A percentile compares a stretch with the other conserved stretches of the same genome.
Conservation (phyloP, 2,797 vertebrate genomes). For the Eulemur mongoz region DNA sequence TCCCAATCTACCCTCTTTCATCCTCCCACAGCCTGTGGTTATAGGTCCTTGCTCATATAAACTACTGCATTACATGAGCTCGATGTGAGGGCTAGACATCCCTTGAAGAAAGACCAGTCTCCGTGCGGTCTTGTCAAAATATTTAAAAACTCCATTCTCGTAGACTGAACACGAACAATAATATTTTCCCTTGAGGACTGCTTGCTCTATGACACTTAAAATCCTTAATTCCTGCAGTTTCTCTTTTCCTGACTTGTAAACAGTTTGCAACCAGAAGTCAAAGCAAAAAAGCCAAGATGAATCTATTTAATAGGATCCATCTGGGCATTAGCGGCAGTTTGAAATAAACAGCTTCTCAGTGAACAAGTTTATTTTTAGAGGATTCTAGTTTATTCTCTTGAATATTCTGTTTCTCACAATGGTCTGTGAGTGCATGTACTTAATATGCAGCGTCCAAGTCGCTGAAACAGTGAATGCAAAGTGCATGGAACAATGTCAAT, state of each 20-base stretch:
- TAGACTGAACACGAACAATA: background rate
- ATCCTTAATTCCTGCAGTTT: background rate
- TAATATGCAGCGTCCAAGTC: background rate
- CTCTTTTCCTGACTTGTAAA: conserved; percentile 10
- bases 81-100: background rate
- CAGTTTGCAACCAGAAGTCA: background rate
- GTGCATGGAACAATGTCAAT: background rate
- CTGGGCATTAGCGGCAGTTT: background rate
- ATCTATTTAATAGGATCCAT: background rate
- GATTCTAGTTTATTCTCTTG: background rate
- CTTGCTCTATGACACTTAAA: background rate
- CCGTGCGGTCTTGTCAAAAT: background rate
- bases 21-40: background rate
- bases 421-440: background rate
- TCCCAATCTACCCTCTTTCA: background rate
- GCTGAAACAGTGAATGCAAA: background rate
- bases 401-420: background rate
- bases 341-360: background rate
- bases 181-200: background rate
- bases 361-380: conserved; percentile 13
- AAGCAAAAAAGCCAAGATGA: background rate
- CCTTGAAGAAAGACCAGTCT: background rate
- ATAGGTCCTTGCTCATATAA: background rate
- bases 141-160: background rate
- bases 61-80: background rate